Percentiles rank a stretch among this genome's conserved stretches.
Evolutionary conservation across 2,888 invertebrate species (phyloP).

Genomic region (Arrhopalites spinosus): DNA sequence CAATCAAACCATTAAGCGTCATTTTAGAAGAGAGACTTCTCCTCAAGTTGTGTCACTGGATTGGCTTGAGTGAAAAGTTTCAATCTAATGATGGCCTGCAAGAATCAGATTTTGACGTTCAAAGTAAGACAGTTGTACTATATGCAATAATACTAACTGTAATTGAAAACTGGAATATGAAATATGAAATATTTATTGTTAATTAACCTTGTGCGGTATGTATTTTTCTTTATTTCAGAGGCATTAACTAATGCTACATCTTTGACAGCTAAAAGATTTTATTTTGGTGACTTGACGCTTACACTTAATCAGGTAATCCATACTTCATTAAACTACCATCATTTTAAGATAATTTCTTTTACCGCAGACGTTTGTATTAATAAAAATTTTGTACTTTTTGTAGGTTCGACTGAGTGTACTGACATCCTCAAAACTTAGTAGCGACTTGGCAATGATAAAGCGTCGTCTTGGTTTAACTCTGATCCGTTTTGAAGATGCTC

Average conservation of each 20-base stretch:
- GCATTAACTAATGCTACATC: conserved; percentile 80
- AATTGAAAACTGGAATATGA: too few species aligned
- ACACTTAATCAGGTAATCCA: conserved; percentile 72
- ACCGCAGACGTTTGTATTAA: background rate
- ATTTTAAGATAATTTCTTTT: background rate
- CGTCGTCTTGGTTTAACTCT: conserved; percentile 83
- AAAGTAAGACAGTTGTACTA: conserved; percentile 63
- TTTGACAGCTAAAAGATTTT: conserved; percentile 80
- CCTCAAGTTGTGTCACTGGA: conserved; percentile 68
- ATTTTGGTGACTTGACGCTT: conserved; percentile 81
- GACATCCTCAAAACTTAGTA: conserved; percentile 81
- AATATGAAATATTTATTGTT: too few species aligned
- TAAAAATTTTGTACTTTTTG: conserved; percentile 40
- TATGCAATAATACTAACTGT: too few species aligned
- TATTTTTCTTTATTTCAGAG: too few species aligned
- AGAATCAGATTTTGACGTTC: conserved; percentile 80
- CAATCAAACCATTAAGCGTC: conserved; percentile 67
- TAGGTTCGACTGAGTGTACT: conserved; percentile 86
- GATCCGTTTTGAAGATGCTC: conserved; percentile 95
- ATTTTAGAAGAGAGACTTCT: conserved; percentile 86
- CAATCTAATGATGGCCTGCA: conserved; percentile 67
- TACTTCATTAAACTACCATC: background rate
- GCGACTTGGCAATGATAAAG: conserved; percentile 79
- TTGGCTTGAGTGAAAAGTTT: conserved; percentile 61
- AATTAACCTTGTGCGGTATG: too few species aligned